Evolutionary conservation across 2,888 invertebrate genomes (phyloP).

Genomic region (Amorpha juglandis): DNA sequence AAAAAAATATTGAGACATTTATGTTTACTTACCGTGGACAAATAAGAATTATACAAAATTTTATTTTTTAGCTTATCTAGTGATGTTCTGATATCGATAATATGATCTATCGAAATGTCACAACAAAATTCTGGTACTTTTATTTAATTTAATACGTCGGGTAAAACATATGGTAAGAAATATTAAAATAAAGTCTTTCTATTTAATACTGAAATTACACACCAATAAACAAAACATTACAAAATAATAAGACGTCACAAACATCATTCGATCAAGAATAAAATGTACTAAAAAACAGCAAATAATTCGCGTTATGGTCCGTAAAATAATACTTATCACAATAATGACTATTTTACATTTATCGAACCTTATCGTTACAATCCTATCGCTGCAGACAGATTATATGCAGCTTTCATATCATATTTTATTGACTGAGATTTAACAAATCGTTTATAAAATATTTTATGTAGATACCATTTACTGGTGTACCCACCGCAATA

Average conservation of each 20-base stretch:
- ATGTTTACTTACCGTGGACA: no score
- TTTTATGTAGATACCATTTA: no score
- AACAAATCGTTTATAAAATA: no score
- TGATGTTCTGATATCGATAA: not conserved
- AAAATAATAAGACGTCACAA: constrained; percentile 28
- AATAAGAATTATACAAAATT: no score
- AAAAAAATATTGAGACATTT: no score
- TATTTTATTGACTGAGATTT: not conserved
- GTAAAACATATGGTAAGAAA: not conserved
- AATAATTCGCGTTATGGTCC: constrained; percentile 49
- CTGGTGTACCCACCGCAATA: no score
- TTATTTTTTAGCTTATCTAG: not conserved
- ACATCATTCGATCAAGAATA: constrained; percentile 31
- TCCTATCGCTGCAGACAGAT: not conserved
- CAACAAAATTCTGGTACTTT: no score
- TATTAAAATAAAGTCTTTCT: not conserved
- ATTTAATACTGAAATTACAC: constrained; percentile 16
- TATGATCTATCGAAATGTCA: not conserved
- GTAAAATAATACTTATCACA: constrained; percentile 41
- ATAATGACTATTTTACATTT: constrained; percentile 37
- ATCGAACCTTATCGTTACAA: not conserved
- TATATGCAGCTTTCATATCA: not conserved
- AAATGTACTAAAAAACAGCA: constrained; percentile 32
- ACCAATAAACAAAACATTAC: constrained; percentile 21
- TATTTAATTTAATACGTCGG: not conserved